These are phyloP conservation scores for Patella vulgata DNA, from an alignment of 1,140 invertebrate species.

Conservation along the genomic window DNA sequence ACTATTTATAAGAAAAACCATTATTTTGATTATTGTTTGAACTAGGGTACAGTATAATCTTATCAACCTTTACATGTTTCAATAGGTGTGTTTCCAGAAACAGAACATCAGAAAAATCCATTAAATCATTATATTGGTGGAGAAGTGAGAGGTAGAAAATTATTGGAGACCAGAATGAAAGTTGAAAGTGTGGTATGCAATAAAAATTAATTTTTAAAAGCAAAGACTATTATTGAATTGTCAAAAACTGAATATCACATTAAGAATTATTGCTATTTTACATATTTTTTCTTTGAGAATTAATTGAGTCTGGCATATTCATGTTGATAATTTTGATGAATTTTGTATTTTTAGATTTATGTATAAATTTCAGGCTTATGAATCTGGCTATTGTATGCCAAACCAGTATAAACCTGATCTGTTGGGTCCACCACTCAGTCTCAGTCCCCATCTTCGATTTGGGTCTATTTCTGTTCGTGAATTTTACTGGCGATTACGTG, in stretches of 20 bases:
- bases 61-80: too few species aligned
- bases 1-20: too few species aligned
- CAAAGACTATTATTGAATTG: too few species aligned
- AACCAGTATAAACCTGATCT: conserved; percentile 78
- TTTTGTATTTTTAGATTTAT: too few species aligned
- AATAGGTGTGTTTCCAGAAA: conserved; percentile 49
- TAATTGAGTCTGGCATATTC: not conserved
- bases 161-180: conserved; percentile 43
- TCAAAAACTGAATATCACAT: too few species aligned
- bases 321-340: too few species aligned
- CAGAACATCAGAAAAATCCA: conserved; percentile 46
- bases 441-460: conserved; percentile 75
- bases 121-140: conserved; percentile 55
- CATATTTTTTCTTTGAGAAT: not conserved
- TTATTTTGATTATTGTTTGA: too few species aligned
- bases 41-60: too few species aligned
- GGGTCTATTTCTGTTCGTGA: conserved; percentile 68
- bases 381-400: conserved; percentile 72
- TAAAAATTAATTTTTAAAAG: too few species aligned
- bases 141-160: conserved; percentile 51
- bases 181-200: conserved; percentile 49
- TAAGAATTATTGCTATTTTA: too few species aligned
- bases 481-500: conserved; percentile 57
- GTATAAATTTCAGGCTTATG: conserved; percentile 48
- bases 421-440: conserved; percentile 74